Base-by-base conservation (phyloP, 2,888 invertebrate genomes). In the Diarsia dahlii region DNA sequence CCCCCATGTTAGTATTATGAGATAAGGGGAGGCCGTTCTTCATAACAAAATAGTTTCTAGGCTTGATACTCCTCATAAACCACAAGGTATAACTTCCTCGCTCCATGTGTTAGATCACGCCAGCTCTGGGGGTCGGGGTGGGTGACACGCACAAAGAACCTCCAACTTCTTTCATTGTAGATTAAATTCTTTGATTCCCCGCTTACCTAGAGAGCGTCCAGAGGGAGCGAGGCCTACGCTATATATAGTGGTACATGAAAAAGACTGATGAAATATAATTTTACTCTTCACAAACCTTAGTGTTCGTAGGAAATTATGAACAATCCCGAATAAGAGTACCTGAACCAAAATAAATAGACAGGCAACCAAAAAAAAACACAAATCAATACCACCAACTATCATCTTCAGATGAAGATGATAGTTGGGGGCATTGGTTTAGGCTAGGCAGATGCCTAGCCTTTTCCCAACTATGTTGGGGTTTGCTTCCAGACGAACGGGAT, bases 141-240 rank as follows among this genome's bases (percentile, higher is more conserved):
- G 94, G 94, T 93, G 95, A 94, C 93, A 95, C 95, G 95, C 95
- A 95, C 95, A 95, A 95, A 95, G 95, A 93, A 91, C 91, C 92
- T 91, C 93, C 91, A 91, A 95, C 95, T 95, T 95, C 95, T 95
- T 95, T 95, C 94, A 95, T 94, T 95, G 95, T 93, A 95, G 95
- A 95, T 95, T 95, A 95, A 95, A 95, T 95, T 95, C 95, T 95
- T 95, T 95, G 92, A 94, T 94, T 93, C 93, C 91, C 92, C 92
- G 92, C 93, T 91, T 93, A 94, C 93, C 94, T 95, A 88, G 86
- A 54, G 15, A 28, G 3, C n/a, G 2, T 86, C 90, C 92, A 91
- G 39, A 71, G 62, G 0, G 78, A 67, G 80, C 76, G 56, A 56
- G 0, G 74, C 78, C 45, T 74, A 62, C 18, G 69, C 77, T 74